Conservation (phyloP, 2,113 vertebrate genomes). For the Alethe diademata region DNA sequence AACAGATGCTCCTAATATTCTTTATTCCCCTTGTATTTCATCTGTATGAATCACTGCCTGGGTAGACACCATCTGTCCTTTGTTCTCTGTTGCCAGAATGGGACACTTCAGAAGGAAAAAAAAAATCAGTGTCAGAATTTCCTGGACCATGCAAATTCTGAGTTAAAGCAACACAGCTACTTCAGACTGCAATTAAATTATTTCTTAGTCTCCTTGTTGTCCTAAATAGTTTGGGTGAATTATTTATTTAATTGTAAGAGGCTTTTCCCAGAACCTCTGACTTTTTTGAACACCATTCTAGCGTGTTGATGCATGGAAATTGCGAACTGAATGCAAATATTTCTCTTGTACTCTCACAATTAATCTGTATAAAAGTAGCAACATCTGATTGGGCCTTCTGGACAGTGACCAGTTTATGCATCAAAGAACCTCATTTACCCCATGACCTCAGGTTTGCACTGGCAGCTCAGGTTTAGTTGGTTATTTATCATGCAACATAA, state of each 20-base stretch:
- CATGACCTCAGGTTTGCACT: not conserved
- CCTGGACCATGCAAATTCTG: not conserved
- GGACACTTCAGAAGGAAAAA: conserved; percentile 3
- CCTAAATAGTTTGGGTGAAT: not conserved
- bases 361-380: not conserved
- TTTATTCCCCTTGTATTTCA: conserved; percentile 12
- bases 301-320: not conserved
- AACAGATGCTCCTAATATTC: conserved; percentile 43
- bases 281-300: not conserved
- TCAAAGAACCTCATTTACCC: not conserved
- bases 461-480: not conserved
- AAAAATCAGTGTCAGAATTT: not conserved
- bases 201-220: not conserved
- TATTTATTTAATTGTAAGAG: not conserved
- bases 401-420: not conserved
- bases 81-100: conserved; percentile 47
- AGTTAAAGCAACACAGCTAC: not conserved
- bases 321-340: not conserved
- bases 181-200: not conserved
- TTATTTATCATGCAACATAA: not conserved
- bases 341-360: not conserved
- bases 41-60: conserved; percentile 35
- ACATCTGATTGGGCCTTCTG: not conserved
- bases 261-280: not conserved
- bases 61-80: conserved; percentile 55